phyloP scores from a whole-genome alignment of 2,113 vertebrate genomes.

The Burhinus bistriatus region DNA sequence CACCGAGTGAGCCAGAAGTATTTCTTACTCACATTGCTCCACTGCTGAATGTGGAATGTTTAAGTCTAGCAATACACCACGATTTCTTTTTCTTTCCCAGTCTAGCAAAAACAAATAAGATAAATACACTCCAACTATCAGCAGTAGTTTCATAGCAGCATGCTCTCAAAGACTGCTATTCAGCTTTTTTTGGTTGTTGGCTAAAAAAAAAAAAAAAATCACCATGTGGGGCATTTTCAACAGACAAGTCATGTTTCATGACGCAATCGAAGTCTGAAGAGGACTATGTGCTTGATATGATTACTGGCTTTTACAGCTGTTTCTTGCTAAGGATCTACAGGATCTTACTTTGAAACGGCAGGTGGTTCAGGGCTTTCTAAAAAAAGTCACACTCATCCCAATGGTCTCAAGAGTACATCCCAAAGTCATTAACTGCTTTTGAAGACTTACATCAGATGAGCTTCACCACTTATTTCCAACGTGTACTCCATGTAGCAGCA shows the following conservation, averaged over 20 bases:
- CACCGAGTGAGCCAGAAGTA: not conserved
- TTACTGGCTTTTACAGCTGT: not conserved
- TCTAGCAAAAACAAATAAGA: not conserved
- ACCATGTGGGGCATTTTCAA: not conserved
- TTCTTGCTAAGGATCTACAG: not conserved
- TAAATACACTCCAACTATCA: not conserved
- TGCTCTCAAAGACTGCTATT: not conserved
- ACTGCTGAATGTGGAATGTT: not conserved
- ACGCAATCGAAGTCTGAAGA: not conserved
- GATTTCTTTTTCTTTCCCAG: not conserved
- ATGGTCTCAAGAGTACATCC: not conserved
- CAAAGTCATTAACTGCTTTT: not conserved
- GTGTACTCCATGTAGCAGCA: not conserved
- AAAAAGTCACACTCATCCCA: not conserved
- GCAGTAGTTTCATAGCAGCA: not conserved
- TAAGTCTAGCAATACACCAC: not conserved
- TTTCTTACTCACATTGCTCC: not conserved
- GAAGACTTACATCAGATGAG: not conserved
- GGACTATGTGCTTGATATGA: rapidly evolving
- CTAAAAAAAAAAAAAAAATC: not conserved
- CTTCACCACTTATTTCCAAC: not conserved
- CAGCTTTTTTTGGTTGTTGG: not conserved
- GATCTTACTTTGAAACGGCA: not conserved
- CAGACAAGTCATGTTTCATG: rapidly evolving
- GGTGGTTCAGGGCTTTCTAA: not conserved